Evolutionary conservation across 1,140 invertebrate genomes (phyloP), one percentile per base, ranked within the genome.

Genomic region (Plodia interpunctella): DNA sequence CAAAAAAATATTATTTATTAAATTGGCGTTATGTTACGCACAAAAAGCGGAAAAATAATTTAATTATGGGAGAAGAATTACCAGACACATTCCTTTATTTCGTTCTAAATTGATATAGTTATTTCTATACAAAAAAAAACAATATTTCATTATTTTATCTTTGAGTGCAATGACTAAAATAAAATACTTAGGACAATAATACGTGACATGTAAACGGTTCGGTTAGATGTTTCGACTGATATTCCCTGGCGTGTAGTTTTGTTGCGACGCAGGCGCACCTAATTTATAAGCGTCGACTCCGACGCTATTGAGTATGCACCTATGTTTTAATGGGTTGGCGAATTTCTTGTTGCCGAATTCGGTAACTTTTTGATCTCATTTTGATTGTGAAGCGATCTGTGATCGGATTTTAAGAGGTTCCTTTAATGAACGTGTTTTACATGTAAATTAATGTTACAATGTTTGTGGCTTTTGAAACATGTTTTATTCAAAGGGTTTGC

Each of bases 271-370:
- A 70, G 66, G 64, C 72, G 66, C 76, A 76, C 72, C 78, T 88
- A 83, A 88, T 88, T 88, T 88, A 88, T 88, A 86, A 70, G 75
- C 74, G 80, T 77, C 72, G 71, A 76, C 72, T 79, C 67, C 74
- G 71, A 80, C 78, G 62, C 69, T 83, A 78, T 84, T 77, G 71
- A 72, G 57, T 66, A 65, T 74, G 55, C 62, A 63, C 56, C 58
- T 68, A 60, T 54, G 49, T 38, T 55, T 49, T 49, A 60, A 55
- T 49, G 19, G 51, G 19, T 53, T 25, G 19, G 51, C 19, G 19
- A 25, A 53, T 25, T 53, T 53, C 21, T 53, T 53, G 51, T 53
- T 53, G 13, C n/a, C 21, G 51, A 25, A 53, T 53, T 53, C n/a
- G 11, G 38, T 15, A 3, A 5, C 13, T 44, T 44, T 44, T 44